phyloP scores from a whole-genome alignment of 2,888 invertebrate genomes.

The Linyphia triangularis region DNA sequence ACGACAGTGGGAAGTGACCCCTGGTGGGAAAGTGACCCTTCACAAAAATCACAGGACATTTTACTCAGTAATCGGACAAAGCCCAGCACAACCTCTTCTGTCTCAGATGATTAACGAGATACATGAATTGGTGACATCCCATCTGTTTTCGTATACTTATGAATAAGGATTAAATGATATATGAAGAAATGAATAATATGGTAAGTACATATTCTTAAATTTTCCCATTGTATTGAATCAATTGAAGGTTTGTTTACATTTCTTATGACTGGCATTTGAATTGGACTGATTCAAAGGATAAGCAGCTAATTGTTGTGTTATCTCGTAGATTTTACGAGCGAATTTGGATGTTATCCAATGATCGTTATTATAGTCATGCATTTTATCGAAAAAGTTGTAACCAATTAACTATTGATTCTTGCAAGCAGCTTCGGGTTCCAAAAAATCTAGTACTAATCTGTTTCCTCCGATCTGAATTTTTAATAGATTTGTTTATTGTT shows the following conservation, averaged over 20 bases:
- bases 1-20: constrained; percentile 22
- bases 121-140: not conserved
- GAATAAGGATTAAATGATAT: not conserved
- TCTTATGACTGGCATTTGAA: not conserved
- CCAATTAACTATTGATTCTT: no score
- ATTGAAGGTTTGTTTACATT: not conserved
- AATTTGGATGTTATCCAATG: no score
- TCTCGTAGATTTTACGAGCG: no score
- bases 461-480: no score
- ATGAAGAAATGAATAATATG: constrained; percentile 63
- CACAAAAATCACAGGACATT: not conserved
- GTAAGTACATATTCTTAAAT: constrained; percentile 33
- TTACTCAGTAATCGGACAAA: not conserved
- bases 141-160: not conserved
- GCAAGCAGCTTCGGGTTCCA: no score
- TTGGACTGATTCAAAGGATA: no score
- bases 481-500: no score
- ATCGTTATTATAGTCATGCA: no score
- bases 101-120: not conserved
- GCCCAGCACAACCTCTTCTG: not conserved
- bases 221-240: not conserved
- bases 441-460: no score
- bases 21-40: constrained; percentile 3
- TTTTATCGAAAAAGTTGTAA: no score
- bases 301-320: no score